Evolutionary conservation across 30 jellyfish, hydroid and myxozoan genomes (phyloP).

Genomic region (Turritopsis rubra): DNA sequence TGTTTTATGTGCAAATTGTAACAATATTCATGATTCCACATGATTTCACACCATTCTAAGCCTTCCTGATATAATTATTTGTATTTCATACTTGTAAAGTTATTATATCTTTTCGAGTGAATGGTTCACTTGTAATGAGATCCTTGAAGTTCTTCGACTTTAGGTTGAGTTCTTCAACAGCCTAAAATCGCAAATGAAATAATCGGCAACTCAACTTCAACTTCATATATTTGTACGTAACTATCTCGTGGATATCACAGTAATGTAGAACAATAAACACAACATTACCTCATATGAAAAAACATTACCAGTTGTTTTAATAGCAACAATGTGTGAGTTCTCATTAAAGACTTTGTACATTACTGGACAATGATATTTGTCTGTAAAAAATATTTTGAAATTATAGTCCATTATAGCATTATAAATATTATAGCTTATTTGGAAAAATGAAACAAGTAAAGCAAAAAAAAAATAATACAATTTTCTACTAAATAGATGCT

Average conservation of each 20-base stretch:
- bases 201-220: not conserved
- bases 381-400: constrained; percentile 27
- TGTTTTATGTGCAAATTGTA: no score
- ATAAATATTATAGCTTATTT: no score
- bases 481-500: no score
- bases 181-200: constrained; percentile 34
- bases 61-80: no score
- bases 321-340: constrained; percentile 85
- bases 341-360: constrained; percentile 84
- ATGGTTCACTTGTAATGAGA: constrained; percentile 85
- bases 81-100: constrained; percentile 58
- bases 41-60: no score
- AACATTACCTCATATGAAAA: constrained; percentile 42
- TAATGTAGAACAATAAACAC: not conserved
- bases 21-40: no score
- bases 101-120: constrained; percentile 75
- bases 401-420: no score
- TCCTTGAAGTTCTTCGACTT: constrained; percentile 75
- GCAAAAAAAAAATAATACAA: no score
- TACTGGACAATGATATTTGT: constrained; percentile 96
- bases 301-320: constrained; percentile 76
- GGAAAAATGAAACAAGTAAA: no score
- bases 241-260: not conserved
- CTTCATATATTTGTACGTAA: not conserved
- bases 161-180: constrained; percentile 73